Conservation (phyloP, 2,888 invertebrate genomes). For the Amphimallon solstitiale region DNA sequence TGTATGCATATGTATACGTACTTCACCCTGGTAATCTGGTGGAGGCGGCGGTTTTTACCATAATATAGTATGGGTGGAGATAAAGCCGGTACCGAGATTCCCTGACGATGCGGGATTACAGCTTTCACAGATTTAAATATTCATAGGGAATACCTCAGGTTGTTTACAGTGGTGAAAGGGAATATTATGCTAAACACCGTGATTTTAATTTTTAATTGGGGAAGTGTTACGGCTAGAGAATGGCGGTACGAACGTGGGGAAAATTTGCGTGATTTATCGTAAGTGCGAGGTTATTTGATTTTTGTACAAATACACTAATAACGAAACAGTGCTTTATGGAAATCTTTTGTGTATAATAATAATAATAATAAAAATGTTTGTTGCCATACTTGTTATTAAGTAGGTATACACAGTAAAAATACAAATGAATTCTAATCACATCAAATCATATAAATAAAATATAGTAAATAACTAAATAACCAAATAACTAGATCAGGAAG, state of each 20-base stretch:
- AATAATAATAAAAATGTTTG: too few species aligned
- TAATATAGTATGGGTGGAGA: not conserved
- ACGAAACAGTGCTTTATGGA: too few species aligned
- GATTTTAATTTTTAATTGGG: constrained; percentile 37
- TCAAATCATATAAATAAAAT: too few species aligned
- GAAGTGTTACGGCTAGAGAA: not conserved
- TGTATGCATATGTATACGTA: constrained; percentile 57
- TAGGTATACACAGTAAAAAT: too few species aligned
- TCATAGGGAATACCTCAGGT: constrained; percentile 47
- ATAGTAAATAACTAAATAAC: too few species aligned
- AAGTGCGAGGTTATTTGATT: too few species aligned
- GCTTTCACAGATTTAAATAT: constrained; percentile 55
- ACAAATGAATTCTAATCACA: too few species aligned
- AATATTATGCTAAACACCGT: constrained; percentile 39
- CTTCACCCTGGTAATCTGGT: constrained; percentile 46
- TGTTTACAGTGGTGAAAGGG: constrained; percentile 42
- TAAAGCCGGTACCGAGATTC: not conserved
- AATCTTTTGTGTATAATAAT: too few species aligned
- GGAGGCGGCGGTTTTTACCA: constrained; percentile 20
- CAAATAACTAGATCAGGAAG: too few species aligned
- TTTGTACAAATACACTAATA: too few species aligned
- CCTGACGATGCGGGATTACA: constrained; percentile 42
- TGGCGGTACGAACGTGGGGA: not conserved
- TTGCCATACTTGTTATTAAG: too few species aligned
- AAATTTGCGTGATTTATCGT: constrained; percentile 12